These are phyloP conservation scores for Pitta sordida DNA, from an alignment of 2,113 vertebrate genomes.

Conservation along the genomic window DNA sequence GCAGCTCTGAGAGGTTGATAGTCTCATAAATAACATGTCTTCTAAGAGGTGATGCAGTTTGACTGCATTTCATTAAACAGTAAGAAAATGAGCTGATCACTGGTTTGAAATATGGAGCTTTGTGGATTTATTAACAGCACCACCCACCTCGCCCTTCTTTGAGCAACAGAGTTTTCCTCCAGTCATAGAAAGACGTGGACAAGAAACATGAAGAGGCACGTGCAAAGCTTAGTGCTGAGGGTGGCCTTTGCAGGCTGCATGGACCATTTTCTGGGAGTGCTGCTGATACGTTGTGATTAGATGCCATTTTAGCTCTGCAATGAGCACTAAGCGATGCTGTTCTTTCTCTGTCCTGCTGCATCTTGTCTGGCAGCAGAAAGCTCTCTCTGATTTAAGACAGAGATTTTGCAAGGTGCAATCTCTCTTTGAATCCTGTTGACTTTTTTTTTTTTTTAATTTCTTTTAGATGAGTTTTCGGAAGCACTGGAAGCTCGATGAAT, in stretches of 20 bases:
- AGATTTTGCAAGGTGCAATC: neutral
- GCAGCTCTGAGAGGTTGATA: neutral
- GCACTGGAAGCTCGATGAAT: slow-evolving; percentile 3
- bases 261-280: neutral
- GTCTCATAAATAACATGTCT: neutral
- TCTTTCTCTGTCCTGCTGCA: neutral
- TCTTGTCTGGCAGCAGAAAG: neutral
- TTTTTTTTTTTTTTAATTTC: neutral
- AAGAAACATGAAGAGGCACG: neutral
- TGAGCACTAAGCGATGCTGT: neutral
- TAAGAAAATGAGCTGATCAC: neutral
- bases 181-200: neutral
- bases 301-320: neutral
- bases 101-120: neutral
- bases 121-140: neutral
- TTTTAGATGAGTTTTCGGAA: neutral
- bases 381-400: neutral
- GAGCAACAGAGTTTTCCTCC: neutral
- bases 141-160: neutral
- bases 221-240: neutral
- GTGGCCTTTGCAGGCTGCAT: neutral
- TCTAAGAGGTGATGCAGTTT: neutral
- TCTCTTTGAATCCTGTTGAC: neutral
- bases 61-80: neutral
- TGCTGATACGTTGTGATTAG: neutral